phyloP scores from a whole-genome alignment of 2,797 vertebrate species.

The Pyrocephalus nanus region DNA sequence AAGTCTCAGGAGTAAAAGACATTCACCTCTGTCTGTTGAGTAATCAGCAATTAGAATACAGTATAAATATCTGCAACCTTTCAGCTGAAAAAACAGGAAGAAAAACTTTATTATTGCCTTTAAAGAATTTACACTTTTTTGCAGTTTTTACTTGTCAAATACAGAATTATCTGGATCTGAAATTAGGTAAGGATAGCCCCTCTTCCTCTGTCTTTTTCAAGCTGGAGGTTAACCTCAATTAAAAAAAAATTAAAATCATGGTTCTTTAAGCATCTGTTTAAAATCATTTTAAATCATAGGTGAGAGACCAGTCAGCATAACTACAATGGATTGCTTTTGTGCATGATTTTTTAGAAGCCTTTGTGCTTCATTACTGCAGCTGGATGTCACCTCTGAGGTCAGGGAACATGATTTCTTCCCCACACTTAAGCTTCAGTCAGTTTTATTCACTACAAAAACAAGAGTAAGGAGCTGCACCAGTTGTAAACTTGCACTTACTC shows the following conservation, averaged over 20 bases:
- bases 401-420: conserved; percentile 17
- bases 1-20: not conserved
- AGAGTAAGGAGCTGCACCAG: not conserved
- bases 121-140: not conserved
- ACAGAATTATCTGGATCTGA: not conserved
- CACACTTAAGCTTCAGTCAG: conserved; percentile 8
- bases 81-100: not conserved
- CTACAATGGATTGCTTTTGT: not conserved
- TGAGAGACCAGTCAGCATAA: not conserved
- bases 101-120: not conserved
- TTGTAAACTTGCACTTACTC: not conserved
- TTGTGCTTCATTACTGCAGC: conserved; percentile 39
- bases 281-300: not conserved
- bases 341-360: conserved; percentile 46
- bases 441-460: conserved; percentile 23
- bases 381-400: conserved; percentile 44
- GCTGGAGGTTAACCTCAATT: not conserved
- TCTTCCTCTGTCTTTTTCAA: not conserved
- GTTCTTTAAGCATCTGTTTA: not conserved
- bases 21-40: not conserved
- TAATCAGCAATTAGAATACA: not conserved
- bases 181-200: not conserved
- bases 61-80: not conserved
- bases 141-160: not conserved
- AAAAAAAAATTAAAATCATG: not conserved